Evolutionary conservation across 2,113 vertebrate species (phyloP), one percentile per base, ranked within the genome.

Genomic region (Microtus pennsylvanicus): DNA sequence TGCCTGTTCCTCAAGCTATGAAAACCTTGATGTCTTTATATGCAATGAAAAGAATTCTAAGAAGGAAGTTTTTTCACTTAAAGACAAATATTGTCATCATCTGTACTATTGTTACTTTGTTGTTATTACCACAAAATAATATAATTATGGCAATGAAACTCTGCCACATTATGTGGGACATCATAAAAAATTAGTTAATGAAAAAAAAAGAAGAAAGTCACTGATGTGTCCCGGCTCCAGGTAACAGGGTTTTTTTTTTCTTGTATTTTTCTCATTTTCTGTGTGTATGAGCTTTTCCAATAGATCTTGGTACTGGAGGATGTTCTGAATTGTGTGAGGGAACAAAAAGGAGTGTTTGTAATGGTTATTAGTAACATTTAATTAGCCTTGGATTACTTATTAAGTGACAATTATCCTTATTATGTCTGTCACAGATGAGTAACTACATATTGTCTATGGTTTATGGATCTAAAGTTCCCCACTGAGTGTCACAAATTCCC

Each of bases 371-470:
- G 65, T 78, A 98, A 89, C 63, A 95, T 97, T 97, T 97, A 98
- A 98, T 98, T 97, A 98, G 96, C 96, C 78, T 97, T 95, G 90
- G 95, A 96, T 58, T 96, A 97, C 97, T 97, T 96, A 97, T 96
- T 97, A 98, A 98, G 97, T 97, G 97, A 93, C 80, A 80, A 98
- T 98, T 96, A 97, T 95, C 90, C 96, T 95, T 94, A 89, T 97
- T 95, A 96, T 74, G 76, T 95, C 93, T 97, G 95, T 96, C 97
- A 97, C 96, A 98, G 97, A 93, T 98, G 93, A 98, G 94, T 9
- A 65, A 97, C 89, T 97, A 63, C 83, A 90, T 95, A 94, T 67
- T 74, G 87, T 70, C 94, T 86, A 50, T 74, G 95, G 72, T 98
- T 98, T 98, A 98, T 93, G 58, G 95, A 63, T 86, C 94, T 75